Evolutionary conservation across 2,797 vertebrate species (phyloP).

Genomic region (Chaetophractus vellerosus): DNA sequence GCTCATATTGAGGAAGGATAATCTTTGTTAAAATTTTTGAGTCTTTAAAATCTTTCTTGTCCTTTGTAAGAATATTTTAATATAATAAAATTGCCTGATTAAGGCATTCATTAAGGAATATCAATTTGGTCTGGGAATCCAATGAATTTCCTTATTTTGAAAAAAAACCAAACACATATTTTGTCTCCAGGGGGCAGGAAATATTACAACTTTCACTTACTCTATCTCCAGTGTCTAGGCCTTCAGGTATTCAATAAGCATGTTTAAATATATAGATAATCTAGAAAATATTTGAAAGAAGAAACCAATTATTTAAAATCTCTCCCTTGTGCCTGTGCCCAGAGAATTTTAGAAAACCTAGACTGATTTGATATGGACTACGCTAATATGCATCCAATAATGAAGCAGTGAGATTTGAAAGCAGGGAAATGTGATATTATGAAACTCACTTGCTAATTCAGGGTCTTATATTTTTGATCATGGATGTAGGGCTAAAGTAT

Average conservation of each 20-base stretch:
- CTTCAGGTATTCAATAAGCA: background rate
- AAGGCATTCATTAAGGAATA: background rate
- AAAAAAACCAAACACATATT: background rate
- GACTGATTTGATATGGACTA: background rate
- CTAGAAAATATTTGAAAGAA: background rate
- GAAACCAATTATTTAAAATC: background rate
- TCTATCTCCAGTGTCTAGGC: accelerated
- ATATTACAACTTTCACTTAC: background rate
- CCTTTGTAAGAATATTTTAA: background rate
- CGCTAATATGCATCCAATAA: background rate
- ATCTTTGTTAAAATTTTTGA: background rate
- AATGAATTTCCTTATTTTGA: background rate
- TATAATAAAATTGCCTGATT: background rate
- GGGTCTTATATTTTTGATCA: background rate
- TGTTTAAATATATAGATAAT: background rate
- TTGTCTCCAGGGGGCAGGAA: background rate
- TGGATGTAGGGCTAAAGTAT: background rate
- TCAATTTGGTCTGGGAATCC: background rate
- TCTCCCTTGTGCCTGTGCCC: background rate
- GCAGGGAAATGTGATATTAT: background rate
- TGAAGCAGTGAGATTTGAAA: background rate
- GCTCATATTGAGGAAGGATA: background rate
- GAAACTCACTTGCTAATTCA: background rate
- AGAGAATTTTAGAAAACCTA: background rate
- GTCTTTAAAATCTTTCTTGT: background rate